phyloP scores from a whole-genome alignment of 2,888 invertebrate species.

The Ochropacha duplaris region DNA sequence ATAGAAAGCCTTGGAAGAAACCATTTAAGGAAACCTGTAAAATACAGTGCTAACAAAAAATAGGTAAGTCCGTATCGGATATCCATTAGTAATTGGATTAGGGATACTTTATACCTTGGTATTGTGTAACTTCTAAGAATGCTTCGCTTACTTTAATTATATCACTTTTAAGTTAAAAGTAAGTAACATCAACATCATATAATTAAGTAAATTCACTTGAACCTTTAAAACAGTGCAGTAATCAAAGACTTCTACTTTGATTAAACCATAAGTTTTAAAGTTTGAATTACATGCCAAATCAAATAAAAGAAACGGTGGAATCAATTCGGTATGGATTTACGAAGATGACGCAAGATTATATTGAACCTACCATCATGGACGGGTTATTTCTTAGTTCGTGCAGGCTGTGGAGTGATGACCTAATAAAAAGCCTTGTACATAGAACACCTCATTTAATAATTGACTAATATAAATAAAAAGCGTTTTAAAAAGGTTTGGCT shows the following conservation, averaged over 20 bases:
- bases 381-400: conserved; percentile 42
- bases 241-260: not conserved
- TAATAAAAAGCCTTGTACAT: conserved; percentile 27
- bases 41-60: conserved; percentile 37
- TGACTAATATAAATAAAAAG: not conserved
- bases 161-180: not conserved
- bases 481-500: no score
- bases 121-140: not conserved
- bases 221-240: not conserved
- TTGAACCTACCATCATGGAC: conserved; percentile 28
- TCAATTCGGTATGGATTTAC: conserved; percentile 56
- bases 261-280: conserved; percentile 16
- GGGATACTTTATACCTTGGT: conserved; percentile 18
- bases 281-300: conserved; percentile 35
- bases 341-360: conserved; percentile 56
- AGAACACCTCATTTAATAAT: not conserved
- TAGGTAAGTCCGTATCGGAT: conserved; percentile 50
- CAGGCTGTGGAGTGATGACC: conserved; percentile 36
- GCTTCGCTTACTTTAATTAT: not conserved
- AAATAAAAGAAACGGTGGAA: conserved; percentile 38
- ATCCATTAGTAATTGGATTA: conserved; percentile 52
- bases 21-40: conserved; percentile 54
- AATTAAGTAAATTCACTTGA: not conserved
- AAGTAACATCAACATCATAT: not conserved
- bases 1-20: conserved; percentile 43